Conservation (phyloP, 2,113 vertebrate genomes). For the Oreochromis spilurus region DNA sequence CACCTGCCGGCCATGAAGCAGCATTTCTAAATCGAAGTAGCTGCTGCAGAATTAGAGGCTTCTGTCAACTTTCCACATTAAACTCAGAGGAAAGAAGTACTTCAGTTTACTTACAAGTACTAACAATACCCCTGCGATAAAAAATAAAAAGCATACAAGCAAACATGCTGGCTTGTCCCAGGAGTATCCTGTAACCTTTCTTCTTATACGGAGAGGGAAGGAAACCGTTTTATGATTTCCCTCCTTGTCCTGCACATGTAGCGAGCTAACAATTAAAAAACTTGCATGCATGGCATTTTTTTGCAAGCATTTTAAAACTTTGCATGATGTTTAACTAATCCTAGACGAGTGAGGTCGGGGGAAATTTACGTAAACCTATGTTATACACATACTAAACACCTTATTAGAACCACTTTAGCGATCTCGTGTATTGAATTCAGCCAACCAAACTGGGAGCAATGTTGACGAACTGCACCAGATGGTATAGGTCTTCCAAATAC, state of each 20-base stretch:
- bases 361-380: background rate
- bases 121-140: accelerated
- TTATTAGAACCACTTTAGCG: background rate
- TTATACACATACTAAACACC: background rate
- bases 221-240: accelerated
- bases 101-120: background rate
- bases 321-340: background rate
- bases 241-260: background rate
- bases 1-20: slow-evolving; percentile 12
- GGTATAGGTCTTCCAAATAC: background rate
- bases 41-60: accelerated
- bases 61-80: background rate
- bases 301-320: background rate
- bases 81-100: background rate
- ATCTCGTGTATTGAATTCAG: background rate
- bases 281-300: background rate
- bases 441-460: background rate
- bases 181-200: background rate
- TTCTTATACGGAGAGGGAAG: background rate
- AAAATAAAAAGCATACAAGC: background rate
- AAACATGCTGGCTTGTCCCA: accelerated
- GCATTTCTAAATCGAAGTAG: no score
- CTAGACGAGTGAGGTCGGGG: background rate
- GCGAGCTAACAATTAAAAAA: background rate
- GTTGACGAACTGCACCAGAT: background rate